Percentiles rank a stretch among this genome's conserved stretches.
These are phyloP conservation scores for Scaptomyza caliginosa DNA, from an alignment of 2,888 invertebrate species.

Conservation along the genomic window DNA sequence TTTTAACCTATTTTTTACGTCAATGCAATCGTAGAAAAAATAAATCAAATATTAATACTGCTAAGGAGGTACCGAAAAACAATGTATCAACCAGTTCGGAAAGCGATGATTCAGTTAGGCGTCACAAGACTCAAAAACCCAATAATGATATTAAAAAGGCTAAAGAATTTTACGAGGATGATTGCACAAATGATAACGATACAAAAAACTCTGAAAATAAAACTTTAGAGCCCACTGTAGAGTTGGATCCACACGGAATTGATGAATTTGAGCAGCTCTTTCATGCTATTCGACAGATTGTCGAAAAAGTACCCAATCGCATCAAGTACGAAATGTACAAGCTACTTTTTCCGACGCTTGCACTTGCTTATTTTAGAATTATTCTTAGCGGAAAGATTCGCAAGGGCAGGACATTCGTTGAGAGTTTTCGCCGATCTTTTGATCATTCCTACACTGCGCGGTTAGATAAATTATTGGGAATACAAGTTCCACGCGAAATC, in stretches of 20 bases:
- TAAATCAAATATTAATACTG: not conserved
- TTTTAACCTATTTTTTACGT: slow-evolving; percentile 26
- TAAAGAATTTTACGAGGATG: slow-evolving; percentile 55
- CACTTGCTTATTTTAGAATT: slow-evolving; percentile 44
- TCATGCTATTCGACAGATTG: slow-evolving; percentile 13
- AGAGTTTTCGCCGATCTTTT: slow-evolving; percentile 12
- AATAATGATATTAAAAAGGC: not conserved
- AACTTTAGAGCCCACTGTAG: not conserved
- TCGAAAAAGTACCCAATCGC: slow-evolving; percentile 17
- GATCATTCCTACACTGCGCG: slow-evolving; percentile 42
- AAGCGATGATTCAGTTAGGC: slow-evolving; percentile 13
- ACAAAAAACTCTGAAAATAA: not conserved
- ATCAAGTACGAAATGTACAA: slow-evolving; percentile 42
- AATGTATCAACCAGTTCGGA: not conserved
- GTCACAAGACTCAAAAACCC: not conserved
- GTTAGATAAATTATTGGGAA: slow-evolving; percentile 36
- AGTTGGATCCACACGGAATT: not conserved
- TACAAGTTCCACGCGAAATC: slow-evolving; percentile 22
- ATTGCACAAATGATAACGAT: not conserved
- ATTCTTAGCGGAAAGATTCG: slow-evolving; percentile 24
- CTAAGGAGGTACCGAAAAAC: no score
- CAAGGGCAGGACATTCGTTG: slow-evolving; percentile 27
- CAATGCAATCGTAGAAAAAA: slow-evolving; percentile 1
- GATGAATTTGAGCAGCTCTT: slow-evolving; percentile 41
- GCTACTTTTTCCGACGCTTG: slow-evolving; percentile 51